phyloP scores from a whole-genome alignment of 2,113 vertebrate genomes.

The Rhinichthys klamathensis region DNA sequence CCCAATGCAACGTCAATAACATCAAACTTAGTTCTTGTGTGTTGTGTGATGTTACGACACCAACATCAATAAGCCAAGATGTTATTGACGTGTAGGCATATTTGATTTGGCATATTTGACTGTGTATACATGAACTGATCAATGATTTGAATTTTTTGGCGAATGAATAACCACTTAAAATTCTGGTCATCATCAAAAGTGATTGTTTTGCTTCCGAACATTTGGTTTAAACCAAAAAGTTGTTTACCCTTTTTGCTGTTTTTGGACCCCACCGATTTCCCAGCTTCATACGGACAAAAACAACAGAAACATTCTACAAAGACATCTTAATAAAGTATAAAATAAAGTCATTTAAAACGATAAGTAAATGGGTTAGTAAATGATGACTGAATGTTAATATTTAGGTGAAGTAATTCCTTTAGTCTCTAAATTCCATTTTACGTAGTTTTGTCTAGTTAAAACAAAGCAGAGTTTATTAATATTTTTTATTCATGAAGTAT shows the following conservation, averaged over 20 bases:
- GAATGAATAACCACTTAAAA: not conserved
- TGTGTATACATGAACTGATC: not conserved
- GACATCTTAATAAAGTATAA: not conserved
- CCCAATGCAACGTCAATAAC: not conserved
- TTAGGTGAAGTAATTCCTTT: not conserved
- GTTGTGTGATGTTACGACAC: not conserved
- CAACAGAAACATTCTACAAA: not conserved
- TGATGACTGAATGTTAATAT: not conserved
- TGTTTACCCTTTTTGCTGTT: not conserved
- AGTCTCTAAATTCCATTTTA: not conserved
- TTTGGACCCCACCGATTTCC: not conserved
- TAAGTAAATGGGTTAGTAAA: not conserved
- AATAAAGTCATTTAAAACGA: not conserved
- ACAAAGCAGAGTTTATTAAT: no score
- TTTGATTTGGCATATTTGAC: not conserved
- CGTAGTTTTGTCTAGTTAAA: no score
- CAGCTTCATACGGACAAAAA: not conserved
- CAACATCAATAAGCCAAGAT: not conserved
- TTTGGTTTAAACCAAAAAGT: not conserved
- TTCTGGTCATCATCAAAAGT: not conserved
- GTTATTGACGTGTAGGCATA: not conserved
- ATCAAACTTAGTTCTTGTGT: not conserved
- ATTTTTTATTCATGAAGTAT: not conserved
- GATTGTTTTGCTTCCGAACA: not conserved
- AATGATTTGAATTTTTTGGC: not conserved